Conservation (phyloP, 2,113 vertebrate genomes). For the Tautogolabrus adspersus region DNA sequence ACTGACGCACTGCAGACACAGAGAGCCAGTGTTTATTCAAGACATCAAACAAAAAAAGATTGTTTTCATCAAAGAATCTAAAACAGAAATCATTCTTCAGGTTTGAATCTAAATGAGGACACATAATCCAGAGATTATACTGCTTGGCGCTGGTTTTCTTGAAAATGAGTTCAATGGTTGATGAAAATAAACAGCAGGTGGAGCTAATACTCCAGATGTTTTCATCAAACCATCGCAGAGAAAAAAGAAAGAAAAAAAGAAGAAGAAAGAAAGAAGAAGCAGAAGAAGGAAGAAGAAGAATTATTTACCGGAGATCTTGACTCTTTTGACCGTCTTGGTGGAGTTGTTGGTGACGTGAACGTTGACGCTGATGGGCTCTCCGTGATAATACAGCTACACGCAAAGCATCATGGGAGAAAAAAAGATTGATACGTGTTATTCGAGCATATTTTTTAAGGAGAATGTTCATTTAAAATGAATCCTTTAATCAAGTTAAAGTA, state of each 20-base stretch:
- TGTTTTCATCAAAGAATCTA: too few relatives aligned
- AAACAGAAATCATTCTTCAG: neutral
- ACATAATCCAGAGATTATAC: too few relatives aligned
- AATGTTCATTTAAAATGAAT: too few relatives aligned
- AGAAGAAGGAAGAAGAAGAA: neutral
- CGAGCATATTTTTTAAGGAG: neutral
- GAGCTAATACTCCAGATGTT: neutral
- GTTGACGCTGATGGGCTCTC: conserved; percentile 91
- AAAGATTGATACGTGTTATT: neutral
- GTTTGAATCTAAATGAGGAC: too few relatives aligned
- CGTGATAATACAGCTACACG: conserved; percentile 88
- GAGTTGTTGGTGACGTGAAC: conserved; percentile 96
- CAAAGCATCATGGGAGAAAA: conserved; percentile 42
- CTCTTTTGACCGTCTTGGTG: conserved; percentile 91
- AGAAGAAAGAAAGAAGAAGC: neutral
- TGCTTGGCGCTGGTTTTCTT: too few relatives aligned
- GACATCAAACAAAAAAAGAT: neutral
- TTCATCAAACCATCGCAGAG: neutral
- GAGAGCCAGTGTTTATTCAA: neutral
- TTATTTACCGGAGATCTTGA: conserved; percentile 89
- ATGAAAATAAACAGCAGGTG: too few relatives aligned
- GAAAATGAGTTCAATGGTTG: too few relatives aligned
- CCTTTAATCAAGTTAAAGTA: neutral
- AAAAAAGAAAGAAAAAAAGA: neutral
- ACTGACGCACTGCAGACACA: conserved; percentile 88